These are phyloP conservation scores for Sarcophaga subvicina DNA, from an alignment of 2,888 invertebrate species.

Conservation along the genomic window DNA sequence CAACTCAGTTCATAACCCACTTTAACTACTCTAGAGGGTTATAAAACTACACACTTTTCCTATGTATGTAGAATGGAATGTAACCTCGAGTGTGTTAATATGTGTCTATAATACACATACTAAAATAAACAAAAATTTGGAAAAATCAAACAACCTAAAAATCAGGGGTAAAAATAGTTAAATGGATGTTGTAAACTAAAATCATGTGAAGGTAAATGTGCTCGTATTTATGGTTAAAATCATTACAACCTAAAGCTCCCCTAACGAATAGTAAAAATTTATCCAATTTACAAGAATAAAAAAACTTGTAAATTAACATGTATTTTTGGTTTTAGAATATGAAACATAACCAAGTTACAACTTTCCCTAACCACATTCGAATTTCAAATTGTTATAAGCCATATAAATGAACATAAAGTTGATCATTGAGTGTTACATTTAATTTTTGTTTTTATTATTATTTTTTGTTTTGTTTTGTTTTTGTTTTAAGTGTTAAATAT, in stretches of 20 bases:
- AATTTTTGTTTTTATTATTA: neutral
- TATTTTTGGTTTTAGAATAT: too few relatives aligned
- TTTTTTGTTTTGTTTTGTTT: neutral
- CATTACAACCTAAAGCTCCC: neutral
- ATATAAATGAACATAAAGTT: neutral
- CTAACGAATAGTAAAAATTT: neutral
- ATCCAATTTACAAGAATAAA: neutral
- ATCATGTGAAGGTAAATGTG: constrained; percentile 8
- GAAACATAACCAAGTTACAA: too few relatives aligned
- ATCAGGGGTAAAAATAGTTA: constrained; percentile 29
- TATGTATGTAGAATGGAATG: neutral
- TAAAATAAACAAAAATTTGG: neutral
- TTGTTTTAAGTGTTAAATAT: constrained; percentile 6
- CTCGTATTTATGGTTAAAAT: neutral
- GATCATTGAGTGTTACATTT: neutral
- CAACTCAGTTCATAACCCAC: constrained; percentile 2
- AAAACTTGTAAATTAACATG: neutral
- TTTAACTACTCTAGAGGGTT: constrained; percentile 3
- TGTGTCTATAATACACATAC: neutral
- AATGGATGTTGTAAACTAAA: neutral
- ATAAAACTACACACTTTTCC: neutral
- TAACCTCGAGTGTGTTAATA: neutral
- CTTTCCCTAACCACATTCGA: too few relatives aligned
- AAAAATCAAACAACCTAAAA: constrained; percentile 28
- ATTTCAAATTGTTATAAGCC: neutral